Evolutionary conservation across 35 echinoderm and acorn worm genomes (phyloP).

Genomic region (Lytechinus variegatus): DNA sequence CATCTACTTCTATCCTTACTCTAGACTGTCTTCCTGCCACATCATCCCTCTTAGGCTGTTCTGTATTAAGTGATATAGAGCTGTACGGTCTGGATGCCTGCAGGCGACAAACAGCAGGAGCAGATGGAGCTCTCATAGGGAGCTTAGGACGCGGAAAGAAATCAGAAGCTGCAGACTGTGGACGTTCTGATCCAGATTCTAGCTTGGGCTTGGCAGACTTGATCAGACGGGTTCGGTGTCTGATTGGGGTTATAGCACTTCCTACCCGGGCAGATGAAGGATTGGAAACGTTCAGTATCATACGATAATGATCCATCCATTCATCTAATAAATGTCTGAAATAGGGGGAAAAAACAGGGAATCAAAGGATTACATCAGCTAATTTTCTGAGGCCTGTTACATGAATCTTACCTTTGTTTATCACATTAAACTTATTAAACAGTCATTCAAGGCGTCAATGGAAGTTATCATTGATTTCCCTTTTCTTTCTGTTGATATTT

Average conservation of each 20-base stretch:
- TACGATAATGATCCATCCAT: conserved; percentile 95
- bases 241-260: conserved; percentile 30
- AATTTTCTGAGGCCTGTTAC: too few relatives aligned
- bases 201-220: conserved; percentile 88
- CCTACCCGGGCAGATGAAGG: conserved; percentile 58
- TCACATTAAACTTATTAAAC: too few relatives aligned
- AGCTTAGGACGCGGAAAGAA: conserved; percentile 38
- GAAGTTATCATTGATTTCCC: too few relatives aligned
- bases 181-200: background rate
- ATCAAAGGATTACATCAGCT: background rate
- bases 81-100: conserved; percentile 51
- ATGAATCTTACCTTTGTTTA: too few relatives aligned
- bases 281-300: conserved; percentile 73
- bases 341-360: background rate
- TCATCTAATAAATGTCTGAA: conserved; percentile 78
- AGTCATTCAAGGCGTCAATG: too few relatives aligned
- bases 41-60: conserved; percentile 43
- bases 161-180: background rate
- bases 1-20: conserved; percentile 72
- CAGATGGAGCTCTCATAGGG: conserved; percentile 54
- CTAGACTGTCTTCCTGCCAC: conserved; percentile 46
- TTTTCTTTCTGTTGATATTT: too few relatives aligned
- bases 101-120: conserved; percentile 15
- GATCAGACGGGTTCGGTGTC: conserved; percentile 55
- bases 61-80: conserved; percentile 35